Percentiles rank a stretch among this genome's conserved stretches.
These are phyloP conservation scores for Lepidurus arcticus DNA, from an alignment of 1,140 invertebrate species.

Conservation along the genomic window DNA sequence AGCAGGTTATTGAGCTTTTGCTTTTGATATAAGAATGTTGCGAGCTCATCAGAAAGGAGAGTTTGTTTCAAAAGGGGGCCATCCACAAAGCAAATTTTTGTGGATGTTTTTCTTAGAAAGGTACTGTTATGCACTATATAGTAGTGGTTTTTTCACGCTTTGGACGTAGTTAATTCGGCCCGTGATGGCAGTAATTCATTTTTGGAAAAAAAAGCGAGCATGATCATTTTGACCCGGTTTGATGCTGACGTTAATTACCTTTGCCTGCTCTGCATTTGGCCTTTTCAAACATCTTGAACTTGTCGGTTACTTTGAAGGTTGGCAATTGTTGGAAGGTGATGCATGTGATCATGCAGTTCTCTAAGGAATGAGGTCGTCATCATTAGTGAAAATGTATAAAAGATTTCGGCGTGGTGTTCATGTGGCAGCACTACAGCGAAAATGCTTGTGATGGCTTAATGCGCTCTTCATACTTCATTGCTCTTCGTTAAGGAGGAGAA, in stretches of 20 bases:
- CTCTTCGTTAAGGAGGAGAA: neutral
- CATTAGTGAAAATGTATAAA: neutral
- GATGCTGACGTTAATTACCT: neutral
- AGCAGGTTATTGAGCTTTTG: neutral
- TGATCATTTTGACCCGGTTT: neutral
- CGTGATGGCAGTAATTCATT: neutral
- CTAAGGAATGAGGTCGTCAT: slow-evolving; percentile 11
- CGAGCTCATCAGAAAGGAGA: neutral
- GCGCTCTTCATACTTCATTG: neutral
- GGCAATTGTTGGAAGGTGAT: neutral
- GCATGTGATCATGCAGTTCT: neutral
- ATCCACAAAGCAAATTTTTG: neutral
- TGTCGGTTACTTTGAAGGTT: neutral
- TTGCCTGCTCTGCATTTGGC: neutral
- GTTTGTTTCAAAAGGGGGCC: neutral
- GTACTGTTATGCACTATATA: neutral
- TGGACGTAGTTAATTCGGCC: neutral
- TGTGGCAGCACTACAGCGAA: neutral
- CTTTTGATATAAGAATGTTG: neutral
- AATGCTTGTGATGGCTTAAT: slow-evolving; percentile 11
- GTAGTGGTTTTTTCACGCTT: neutral
- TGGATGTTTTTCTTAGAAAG: neutral
- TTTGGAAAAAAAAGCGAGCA: neutral
- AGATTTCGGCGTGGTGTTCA: neutral
- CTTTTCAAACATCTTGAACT: neutral